Conservation (phyloP, 2,797 vertebrate genomes). For the Tachyglossus aculeatus region DNA sequence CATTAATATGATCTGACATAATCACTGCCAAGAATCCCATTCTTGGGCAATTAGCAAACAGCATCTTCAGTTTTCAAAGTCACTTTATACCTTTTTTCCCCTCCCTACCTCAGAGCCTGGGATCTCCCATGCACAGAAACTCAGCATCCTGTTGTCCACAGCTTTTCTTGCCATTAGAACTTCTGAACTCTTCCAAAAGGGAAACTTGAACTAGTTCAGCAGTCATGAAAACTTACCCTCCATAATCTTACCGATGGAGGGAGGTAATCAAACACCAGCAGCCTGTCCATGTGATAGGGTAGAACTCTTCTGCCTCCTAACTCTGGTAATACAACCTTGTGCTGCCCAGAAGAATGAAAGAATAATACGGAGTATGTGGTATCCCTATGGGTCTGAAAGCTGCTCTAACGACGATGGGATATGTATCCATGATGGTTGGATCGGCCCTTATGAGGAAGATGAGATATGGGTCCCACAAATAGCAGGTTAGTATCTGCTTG, state of each 20-base stretch:
- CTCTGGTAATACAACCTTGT: conserved; percentile 26
- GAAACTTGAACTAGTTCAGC: conserved; percentile 38
- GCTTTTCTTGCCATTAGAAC: background rate
- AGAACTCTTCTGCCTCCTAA: conserved; percentile 50
- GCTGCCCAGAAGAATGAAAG: conserved; percentile 54
- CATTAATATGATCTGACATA: background rate
- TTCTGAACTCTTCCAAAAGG: background rate
- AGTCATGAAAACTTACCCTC: too few species aligned
- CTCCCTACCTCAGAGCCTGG: background rate
- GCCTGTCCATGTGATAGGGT: conserved; percentile 35
- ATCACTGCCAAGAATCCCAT: background rate
- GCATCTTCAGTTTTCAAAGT: background rate
- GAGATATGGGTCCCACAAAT: conserved; percentile 52
- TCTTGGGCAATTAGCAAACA: too few species aligned
- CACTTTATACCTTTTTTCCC: background rate
- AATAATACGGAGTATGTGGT: conserved; percentile 61
- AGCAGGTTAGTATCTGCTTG: conserved; percentile 45
- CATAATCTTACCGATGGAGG: conserved; percentile 36
- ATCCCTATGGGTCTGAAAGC: conserved; percentile 37
- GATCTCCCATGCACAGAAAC: background rate
- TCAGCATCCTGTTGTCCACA: background rate
- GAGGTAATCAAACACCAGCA: conserved; percentile 32
- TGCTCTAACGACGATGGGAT: conserved; percentile 44
- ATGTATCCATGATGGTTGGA: too few species aligned
- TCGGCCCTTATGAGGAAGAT: conserved; percentile 46